Evolutionary conservation across 2,797 vertebrate genomes (phyloP), one percentile per base, ranked within the genome.

Genomic region (Muscicapa comitata): DNA sequence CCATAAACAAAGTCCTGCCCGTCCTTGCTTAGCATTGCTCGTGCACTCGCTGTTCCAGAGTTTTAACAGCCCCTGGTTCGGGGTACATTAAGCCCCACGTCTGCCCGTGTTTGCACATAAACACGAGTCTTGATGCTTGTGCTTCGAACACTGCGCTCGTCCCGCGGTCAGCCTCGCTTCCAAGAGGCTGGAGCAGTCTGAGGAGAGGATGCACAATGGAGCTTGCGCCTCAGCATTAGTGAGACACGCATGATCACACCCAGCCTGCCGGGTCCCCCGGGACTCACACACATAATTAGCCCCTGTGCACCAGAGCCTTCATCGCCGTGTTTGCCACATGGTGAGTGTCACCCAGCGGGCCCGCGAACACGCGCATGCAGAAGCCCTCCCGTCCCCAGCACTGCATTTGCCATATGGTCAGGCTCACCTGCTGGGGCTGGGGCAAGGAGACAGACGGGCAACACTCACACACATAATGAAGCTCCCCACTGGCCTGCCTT

Each of bases 291-390:
- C 65, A 13, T 94, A 80, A 95, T 89, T 54, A 95, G 88, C 68
- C 78, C 84, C 93, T 80, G n/a, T 65, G 92, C 91, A 85, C 88
- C 78, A 10, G 58, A 74, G 74, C 11, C 74, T 85, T 87, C 74
- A 37, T 19, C 10, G 81, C 80, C 59, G 86, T 71, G 47, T 94
- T 92, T 47, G 70, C 84, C 95, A 95, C 95, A 93, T 85, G 91
- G 84, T 91, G 88, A 78, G 88, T 86, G 92, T 92, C 75, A 93
- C 92, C 91, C 94, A 91, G 57, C n/a, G 86, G 80, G 92, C 59
- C 63, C 38, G 37, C 2, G 15, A 63, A 59, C 67, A 45, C 45
- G 15, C 8, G 12, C 58, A 13, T 70, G 2, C 29, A 71, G 73
- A 62, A 88, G 33, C 77, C 51, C 74, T 92, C 48, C 71, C 1